Conservation (phyloP, 1,140 invertebrate species). For the Zophobas atratus region DNA sequence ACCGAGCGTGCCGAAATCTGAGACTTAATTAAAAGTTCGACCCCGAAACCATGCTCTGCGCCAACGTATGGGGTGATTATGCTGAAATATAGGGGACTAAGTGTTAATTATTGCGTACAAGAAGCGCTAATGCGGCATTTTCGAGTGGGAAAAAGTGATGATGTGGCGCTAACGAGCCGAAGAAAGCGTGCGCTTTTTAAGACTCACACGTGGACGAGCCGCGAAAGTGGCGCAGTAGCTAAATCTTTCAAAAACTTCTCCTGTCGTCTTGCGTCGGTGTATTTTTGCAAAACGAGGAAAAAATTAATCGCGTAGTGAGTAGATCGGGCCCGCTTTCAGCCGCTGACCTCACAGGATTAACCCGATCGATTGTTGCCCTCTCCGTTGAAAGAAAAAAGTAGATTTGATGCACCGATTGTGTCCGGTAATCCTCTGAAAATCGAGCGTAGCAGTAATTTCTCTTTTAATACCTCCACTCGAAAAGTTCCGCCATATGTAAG, state of each 20-base stretch:
- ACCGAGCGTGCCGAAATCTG: slow-evolving; percentile 24
- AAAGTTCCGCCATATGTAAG: background rate
- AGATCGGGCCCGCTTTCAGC: background rate
- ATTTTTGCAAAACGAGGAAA: background rate
- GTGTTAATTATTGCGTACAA: slow-evolving; percentile 16
- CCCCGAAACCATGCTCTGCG: slow-evolving; percentile 25
- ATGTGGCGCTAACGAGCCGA: no score
- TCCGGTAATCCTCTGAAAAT: slow-evolving; percentile 5
- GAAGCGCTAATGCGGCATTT: slow-evolving; percentile 3
- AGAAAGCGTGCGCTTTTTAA: no score
- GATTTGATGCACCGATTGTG: slow-evolving; percentile 25
- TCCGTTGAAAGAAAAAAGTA: slow-evolving; percentile 2
- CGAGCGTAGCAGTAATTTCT: background rate
- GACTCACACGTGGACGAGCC: no score
- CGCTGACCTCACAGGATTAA: slow-evolving; percentile 24
- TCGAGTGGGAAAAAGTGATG: background rate
- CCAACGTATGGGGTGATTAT: slow-evolving; percentile 24
- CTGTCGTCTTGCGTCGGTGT: no score
- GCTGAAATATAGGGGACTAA: slow-evolving; percentile 21
- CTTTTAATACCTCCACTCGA: background rate
- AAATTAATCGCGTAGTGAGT: slow-evolving; percentile 16
- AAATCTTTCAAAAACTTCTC: no score
- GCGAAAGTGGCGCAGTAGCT: no score
- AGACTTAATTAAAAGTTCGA: slow-evolving; percentile 42
- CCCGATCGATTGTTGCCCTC: slow-evolving; percentile 25